Conservation (phyloP, 2,113 vertebrate species). For the Erinaceus europaeus region DNA sequence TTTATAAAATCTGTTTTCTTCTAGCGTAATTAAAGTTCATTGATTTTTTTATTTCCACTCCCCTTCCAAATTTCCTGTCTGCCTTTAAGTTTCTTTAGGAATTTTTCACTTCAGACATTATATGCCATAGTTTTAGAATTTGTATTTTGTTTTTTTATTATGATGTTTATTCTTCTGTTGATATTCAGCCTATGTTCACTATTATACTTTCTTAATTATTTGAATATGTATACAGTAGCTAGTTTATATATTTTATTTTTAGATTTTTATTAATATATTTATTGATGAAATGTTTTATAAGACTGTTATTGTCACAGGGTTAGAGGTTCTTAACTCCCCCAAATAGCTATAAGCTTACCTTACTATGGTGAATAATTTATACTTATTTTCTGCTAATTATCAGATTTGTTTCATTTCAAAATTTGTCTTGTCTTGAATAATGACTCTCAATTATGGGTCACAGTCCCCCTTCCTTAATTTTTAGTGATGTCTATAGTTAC, state of each 20-base stretch:
- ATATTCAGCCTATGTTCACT: background rate
- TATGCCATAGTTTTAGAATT: background rate
- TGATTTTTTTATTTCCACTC: accelerated
- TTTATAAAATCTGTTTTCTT: background rate
- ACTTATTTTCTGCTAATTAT: constrained; percentile 13
- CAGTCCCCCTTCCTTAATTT: background rate
- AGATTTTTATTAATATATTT: too few relatives aligned
- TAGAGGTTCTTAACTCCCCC: too few relatives aligned
- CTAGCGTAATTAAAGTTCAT: background rate
- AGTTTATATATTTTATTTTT: background rate
- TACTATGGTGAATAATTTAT: too few relatives aligned
- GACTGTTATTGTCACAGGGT: too few relatives aligned
- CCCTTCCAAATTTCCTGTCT: background rate
- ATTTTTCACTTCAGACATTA: background rate
- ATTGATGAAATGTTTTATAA: too few relatives aligned
- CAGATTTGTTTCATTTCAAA: background rate
- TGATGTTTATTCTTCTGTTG: background rate
- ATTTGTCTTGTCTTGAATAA: background rate
- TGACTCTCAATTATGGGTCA: background rate
- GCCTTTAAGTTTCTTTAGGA: background rate
- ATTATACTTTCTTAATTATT: background rate
- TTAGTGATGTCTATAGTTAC: background rate
- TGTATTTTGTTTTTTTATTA: background rate
- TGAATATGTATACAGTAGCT: background rate
- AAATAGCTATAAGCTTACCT: too few relatives aligned